Conservation (phyloP, 2,113 vertebrate genomes). For the Menura novaehollandiae region DNA sequence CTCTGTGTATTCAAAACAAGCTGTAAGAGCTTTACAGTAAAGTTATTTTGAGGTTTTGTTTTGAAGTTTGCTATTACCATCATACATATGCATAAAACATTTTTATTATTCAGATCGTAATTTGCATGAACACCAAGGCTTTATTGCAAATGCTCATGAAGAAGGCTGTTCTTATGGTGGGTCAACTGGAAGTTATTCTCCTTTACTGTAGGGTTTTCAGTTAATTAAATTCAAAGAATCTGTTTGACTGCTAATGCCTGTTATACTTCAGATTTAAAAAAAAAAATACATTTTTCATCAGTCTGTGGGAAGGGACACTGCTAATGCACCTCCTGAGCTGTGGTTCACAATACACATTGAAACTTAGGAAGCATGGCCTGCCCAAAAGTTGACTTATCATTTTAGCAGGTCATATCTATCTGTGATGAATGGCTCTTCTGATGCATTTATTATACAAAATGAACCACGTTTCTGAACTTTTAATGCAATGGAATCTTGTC, state of each 20-base stretch:
- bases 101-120: slow-evolving; percentile 23
- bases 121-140: neutral
- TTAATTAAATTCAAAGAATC: slow-evolving; percentile 16
- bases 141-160: slow-evolving; percentile 14
- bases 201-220: neutral
- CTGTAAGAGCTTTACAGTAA: neutral
- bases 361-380: neutral
- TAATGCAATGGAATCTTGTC: neutral
- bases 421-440: neutral
- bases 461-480: neutral
- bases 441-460: neutral
- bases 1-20: neutral
- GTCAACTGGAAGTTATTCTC: slow-evolving; percentile 32
- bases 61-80: neutral
- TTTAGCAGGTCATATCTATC: neutral
- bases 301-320: neutral
- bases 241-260: neutral
- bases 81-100: slow-evolving; percentile 11
- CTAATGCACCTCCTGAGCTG: neutral
- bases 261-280: neutral
- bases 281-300: neutral
- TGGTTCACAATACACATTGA: neutral
- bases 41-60: slow-evolving; percentile 11
- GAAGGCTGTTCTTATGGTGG: neutral
- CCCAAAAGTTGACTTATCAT: neutral